phyloP scores from a whole-genome alignment of 2,888 invertebrate genomes.

The Drosophila monieri region DNA sequence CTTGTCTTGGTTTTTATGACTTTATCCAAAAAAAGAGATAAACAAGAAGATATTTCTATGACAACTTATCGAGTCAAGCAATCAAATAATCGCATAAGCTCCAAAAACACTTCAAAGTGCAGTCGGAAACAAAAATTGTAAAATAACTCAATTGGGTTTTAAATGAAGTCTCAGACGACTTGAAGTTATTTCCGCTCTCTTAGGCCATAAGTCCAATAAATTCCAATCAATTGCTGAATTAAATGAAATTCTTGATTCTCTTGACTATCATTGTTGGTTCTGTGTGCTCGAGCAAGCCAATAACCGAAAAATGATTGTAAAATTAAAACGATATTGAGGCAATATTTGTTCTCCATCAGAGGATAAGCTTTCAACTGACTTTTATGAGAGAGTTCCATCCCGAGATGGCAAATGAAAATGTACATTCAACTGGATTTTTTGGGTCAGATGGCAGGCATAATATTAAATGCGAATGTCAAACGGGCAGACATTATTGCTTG shows the following conservation, averaged over 20 bases:
- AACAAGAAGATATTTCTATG: not conserved
- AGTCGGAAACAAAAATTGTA: not conserved
- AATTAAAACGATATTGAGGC: constrained; percentile 31
- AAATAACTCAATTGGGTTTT: not conserved
- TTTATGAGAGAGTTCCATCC: not conserved
- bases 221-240: constrained; percentile 14
- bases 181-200: constrained; percentile 17
- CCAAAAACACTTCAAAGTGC: not conserved
- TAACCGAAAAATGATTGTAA: constrained; percentile 29
- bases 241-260: constrained; percentile 1
- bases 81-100: not conserved
- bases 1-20: constrained; percentile 1
- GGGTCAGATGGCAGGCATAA: constrained; percentile 17
- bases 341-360: constrained; percentile 20
- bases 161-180: not conserved
- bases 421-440: constrained; percentile 8
- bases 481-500: constrained; percentile 63
- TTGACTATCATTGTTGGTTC: not conserved
- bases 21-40: not conserved
- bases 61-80: not conserved
- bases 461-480: constrained; percentile 79
- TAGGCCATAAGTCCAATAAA: constrained; percentile 11
- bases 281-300: constrained; percentile 13
- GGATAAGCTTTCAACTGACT: constrained; percentile 3
- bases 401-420: constrained; percentile 33